Evolutionary conservation across 2,888 invertebrate genomes (phyloP), one percentile per base, ranked within the genome.

Genomic region (Brenthis daphne): DNA sequence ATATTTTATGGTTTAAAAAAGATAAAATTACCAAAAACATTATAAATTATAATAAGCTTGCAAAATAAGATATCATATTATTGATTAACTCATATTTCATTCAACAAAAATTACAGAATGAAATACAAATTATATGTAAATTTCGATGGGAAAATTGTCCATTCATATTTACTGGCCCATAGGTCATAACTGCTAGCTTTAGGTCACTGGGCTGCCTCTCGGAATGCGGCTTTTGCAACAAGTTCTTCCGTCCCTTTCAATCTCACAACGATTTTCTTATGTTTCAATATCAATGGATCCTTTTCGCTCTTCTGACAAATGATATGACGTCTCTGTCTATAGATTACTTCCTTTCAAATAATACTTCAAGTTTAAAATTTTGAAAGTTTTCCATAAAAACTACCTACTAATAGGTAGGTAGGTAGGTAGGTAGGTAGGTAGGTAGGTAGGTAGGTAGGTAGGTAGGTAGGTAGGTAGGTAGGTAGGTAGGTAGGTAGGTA

Each of bases 211-310:
- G 91, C 89, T 89, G 88, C 77, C 72, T 79, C 65, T 58, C 75
- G 89, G 92, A 91, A 92, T 91, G 92, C 83, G 85, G 86, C 80
- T 82, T 90, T 92, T 85, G 91, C 90, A 90, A 90, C 89, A 90
- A 89, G 90, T 91, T 90, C 85, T 80, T 72, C 77, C 76, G 65
- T 85, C 87, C 77, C 86, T 75, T 77, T 87, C 84, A 67, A 79
- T 79, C 82, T 53, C 74, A 61, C 65, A 37, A 55, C 48, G 33
- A 50, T 57, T 57, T 73, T 66, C 51, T 71, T 48, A 57, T 69
- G 65, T 65, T 75, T 82, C 80, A 79, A 50, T 33, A 43, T 65
- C 37, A 65, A 20, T 50, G 24, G 48, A 57, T 65, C 65, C 56
- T 57, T 65, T 65, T 65, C 53, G 43, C 65, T 70, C 61, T 48